These are phyloP conservation scores for Melanerpes formicivorus DNA, from an alignment of 2,113 vertebrate species.

Conservation along the genomic window DNA sequence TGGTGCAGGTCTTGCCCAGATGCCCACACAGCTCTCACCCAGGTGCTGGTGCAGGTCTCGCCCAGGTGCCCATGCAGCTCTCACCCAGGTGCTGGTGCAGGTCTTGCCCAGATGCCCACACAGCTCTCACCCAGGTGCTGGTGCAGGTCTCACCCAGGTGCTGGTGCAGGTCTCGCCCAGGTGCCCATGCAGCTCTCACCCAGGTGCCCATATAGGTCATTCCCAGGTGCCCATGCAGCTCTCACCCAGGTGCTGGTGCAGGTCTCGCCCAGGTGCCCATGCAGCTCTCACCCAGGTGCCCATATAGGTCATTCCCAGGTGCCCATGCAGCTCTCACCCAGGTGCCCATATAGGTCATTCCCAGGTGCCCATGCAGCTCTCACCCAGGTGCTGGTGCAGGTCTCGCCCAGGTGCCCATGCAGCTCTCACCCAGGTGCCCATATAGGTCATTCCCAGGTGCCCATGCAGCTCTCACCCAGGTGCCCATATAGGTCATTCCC, in stretches of 20 bases:
- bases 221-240: background rate
- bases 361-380: too few species aligned
- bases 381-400: accelerated
- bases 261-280: too few species aligned
- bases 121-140: accelerated
- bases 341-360: accelerated
- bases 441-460: too few species aligned
- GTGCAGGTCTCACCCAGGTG: accelerated
- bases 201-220: too few species aligned
- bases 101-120: accelerated
- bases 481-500: accelerated
- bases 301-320: accelerated
- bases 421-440: accelerated
- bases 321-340: accelerated
- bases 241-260: too few species aligned
- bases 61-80: too few species aligned
- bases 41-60: too few species aligned
- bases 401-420: accelerated
- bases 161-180: accelerated
- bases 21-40: too few species aligned
- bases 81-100: accelerated
- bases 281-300: accelerated
- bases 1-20: accelerated
- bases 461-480: accelerated
- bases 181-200: background rate